Base-by-base conservation (phyloP, 2,888 invertebrate species). In the Noctua pronuba region DNA sequence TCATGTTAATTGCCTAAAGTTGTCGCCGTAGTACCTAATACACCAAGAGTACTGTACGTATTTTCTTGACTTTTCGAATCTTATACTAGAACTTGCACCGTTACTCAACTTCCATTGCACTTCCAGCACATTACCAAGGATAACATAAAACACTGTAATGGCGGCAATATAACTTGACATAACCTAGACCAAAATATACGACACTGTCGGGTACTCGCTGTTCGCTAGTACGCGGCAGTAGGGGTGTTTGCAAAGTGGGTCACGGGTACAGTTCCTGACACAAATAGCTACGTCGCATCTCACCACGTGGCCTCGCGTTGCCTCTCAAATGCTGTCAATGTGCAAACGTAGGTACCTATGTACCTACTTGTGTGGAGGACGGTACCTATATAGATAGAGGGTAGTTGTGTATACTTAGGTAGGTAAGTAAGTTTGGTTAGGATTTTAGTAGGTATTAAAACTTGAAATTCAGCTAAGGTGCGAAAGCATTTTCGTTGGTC, bases 231-330 rank as follows among this genome's bases (percentile, higher is more conserved):
- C 86, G 80, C 90, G 92, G 91, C 91, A 93, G 91, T 92, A 92
- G 94, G 95, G 95, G 94, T 91, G 94, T 92, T 91, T 83, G 92
- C 85, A 86, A 96, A 96, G 91, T 96, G 91, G 96, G 96, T 96
- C 96, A 96, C 95, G 95, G 96, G 95, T 96, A 94, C 95, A 94
- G 93, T 94, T 95, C 95, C 96, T 95, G 96, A 96, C 96, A 95
- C 96, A 94, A 95, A 96, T 96, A 95, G 94, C 94, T 92, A 88
- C 92, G 94, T 92, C 93, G 94, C 94, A 93, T 94, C 94, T 93
- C 91, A 90, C 93, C 95, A 94, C 95, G 95, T 95, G 95, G 93
- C 94, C 92, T 93, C 92, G 92, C 80, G 88, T 85, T 88, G 88
- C 88, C 90, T 91, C 90, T 92, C 92, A 90, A 92, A 92, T 89